A percentile compares a stretch with the other conserved stretches of the same genome.
Evolutionary conservation across 2,888 invertebrate genomes (phyloP).

Genomic region (Adineta ricciae): DNA sequence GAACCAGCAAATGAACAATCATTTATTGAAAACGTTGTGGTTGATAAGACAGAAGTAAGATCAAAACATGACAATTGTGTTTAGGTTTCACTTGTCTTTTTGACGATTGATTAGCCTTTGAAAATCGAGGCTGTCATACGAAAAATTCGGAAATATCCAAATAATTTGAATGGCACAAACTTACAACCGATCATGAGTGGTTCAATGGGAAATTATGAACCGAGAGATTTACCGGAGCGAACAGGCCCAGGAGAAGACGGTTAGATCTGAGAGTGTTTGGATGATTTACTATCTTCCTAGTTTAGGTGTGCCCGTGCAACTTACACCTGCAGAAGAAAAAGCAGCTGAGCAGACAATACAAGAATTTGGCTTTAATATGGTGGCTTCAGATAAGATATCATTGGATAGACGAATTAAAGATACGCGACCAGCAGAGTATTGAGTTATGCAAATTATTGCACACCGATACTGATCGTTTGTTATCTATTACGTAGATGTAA

Average conservation of each 20-base stretch:
- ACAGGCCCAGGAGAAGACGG: slow-evolving; percentile 56
- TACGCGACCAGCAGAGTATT: slow-evolving; percentile 70
- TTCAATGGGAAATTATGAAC: slow-evolving; percentile 68
- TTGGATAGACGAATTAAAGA: slow-evolving; percentile 80
- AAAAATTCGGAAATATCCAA: slow-evolving; percentile 33
- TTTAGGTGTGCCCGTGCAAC: neutral
- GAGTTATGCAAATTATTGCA: slow-evolving; percentile 37
- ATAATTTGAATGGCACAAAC: slow-evolving; percentile 34
- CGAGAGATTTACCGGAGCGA: slow-evolving; percentile 49
- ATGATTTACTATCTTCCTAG: neutral
- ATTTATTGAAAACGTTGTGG: neutral
- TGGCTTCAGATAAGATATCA: slow-evolving; percentile 87
- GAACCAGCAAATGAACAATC: neutral
- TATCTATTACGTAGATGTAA: slow-evolving; percentile 60
- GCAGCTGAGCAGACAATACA: slow-evolving; percentile 75
- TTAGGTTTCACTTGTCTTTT: neutral
- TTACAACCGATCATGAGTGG: slow-evolving; percentile 44
- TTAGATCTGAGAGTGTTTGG: slow-evolving; percentile 55
- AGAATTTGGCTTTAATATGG: slow-evolving; percentile 95
- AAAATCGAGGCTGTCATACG: neutral
- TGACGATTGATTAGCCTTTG: neutral
- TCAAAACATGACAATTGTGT: neutral
- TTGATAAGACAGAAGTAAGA: neutral
- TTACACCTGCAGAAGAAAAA: slow-evolving; percentile 62
- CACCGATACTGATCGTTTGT: neutral